These are phyloP conservation scores for Laticauda colubrina DNA, from an alignment of 2,113 vertebrate genomes.

Conservation along the genomic window DNA sequence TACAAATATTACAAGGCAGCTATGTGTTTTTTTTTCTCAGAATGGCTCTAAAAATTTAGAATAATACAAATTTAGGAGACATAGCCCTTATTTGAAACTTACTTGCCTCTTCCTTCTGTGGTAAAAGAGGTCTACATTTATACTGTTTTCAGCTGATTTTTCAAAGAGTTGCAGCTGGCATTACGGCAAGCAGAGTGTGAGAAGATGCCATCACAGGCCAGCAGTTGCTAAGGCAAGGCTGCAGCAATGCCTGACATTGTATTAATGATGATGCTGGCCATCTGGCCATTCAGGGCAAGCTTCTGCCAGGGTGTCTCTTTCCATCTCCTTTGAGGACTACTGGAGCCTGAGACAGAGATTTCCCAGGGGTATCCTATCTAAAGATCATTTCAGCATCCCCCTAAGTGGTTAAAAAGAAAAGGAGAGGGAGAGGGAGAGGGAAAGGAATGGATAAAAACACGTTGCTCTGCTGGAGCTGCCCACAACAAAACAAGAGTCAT, in stretches of 20 bases:
- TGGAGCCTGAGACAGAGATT: constrained; percentile 65
- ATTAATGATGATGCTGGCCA: constrained; percentile 68
- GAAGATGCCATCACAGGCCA: constrained; percentile 74
- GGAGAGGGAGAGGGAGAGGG: constrained; percentile 23
- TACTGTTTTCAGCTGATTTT: constrained; percentile 55
- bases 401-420: constrained; percentile 43
- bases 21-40: not conserved
- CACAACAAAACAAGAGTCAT: constrained; percentile 26
- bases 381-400: constrained; percentile 56
- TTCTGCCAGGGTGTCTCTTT: constrained; percentile 68
- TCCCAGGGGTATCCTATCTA: constrained; percentile 63
- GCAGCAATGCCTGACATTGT: constrained; percentile 68
- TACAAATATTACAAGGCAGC: not conserved
- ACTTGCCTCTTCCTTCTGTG: constrained; percentile 61
- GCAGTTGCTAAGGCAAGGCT: constrained; percentile 76
- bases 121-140: constrained; percentile 20
- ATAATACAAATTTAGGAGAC: not conserved
- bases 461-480: constrained; percentile 33
- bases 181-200: constrained; percentile 58
- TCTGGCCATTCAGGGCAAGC: constrained; percentile 68
- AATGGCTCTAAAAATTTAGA: not conserved
- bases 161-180: constrained; percentile 61
- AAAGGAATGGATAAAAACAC: constrained; percentile 44
- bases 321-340: constrained; percentile 65
- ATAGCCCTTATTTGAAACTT: constrained; percentile 43